Evolutionary conservation across 2,888 invertebrate species (phyloP).

Genomic region (Chloroclysta siterata): DNA sequence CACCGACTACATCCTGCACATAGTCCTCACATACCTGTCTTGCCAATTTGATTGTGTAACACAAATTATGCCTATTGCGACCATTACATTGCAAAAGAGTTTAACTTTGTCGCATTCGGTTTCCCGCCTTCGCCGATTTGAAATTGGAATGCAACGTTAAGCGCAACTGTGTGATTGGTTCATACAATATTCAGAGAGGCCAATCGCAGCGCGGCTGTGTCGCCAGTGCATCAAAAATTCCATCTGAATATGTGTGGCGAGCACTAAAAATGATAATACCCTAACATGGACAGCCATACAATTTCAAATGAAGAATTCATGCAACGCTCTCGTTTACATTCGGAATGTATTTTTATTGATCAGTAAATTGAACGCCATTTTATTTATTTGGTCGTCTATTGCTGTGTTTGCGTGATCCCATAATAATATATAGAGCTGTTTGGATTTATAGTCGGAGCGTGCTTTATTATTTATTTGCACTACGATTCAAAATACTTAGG

Average conservation of each 20-base stretch:
- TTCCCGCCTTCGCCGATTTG: constrained; percentile 81
- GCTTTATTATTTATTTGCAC: constrained; percentile 35
- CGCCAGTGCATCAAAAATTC: constrained; percentile 86
- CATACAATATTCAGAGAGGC: constrained; percentile 83
- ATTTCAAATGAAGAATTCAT: constrained; percentile 84
- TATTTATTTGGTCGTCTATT: constrained; percentile 67
- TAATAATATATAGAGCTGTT: constrained; percentile 44
- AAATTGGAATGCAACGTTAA: constrained; percentile 84
- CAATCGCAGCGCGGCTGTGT: constrained; percentile 82
- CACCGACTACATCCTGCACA: constrained; percentile 38
- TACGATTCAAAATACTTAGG: background rate
- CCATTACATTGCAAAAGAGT: constrained; percentile 70
- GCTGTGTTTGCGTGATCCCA: constrained; percentile 19
- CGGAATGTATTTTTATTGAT: constrained; percentile 79
- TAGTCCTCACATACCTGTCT: constrained; percentile 50
- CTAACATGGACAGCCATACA: constrained; percentile 81
- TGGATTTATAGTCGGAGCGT: constrained; percentile 37
- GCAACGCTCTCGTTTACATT: constrained; percentile 76
- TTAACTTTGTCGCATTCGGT: constrained; percentile 68
- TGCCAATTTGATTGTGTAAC: constrained; percentile 68
- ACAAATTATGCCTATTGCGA: constrained; percentile 67
- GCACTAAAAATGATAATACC: constrained; percentile 86
- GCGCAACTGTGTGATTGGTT: constrained; percentile 82
- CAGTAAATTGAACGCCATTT: constrained; percentile 73
- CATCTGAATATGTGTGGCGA: constrained; percentile 85